A percentile compares a stretch with the other conserved stretches of the same genome.
Conservation (phyloP, 2,113 vertebrate genomes). For the Ellobius talpinus region DNA sequence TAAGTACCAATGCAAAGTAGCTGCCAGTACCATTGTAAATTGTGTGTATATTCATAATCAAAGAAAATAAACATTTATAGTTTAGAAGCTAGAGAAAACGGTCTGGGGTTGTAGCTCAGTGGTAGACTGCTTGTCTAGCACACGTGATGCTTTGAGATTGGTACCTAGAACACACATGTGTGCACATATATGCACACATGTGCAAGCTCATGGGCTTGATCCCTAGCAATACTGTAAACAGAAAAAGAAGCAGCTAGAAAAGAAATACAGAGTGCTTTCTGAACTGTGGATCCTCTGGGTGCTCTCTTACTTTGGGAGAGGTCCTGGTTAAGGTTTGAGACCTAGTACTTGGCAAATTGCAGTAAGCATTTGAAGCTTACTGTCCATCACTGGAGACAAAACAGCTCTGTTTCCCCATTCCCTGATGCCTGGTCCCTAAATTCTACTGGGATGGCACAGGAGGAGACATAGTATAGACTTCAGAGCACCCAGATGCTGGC, state of each 20-base stretch:
- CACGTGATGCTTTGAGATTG: neutral
- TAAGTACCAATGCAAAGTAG: neutral
- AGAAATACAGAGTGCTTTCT: neutral
- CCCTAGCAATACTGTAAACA: neutral
- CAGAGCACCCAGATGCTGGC: neutral
- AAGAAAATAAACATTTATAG: neutral
- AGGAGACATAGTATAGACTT: neutral
- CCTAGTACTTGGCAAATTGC: neutral
- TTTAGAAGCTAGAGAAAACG: neutral
- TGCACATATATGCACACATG: neutral
- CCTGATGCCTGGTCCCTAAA: neutral
- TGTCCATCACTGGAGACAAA: neutral
- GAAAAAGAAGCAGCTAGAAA: neutral
- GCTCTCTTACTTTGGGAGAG: too few relatives aligned
- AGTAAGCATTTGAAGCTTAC: neutral
- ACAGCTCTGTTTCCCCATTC: neutral
- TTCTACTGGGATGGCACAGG: neutral
- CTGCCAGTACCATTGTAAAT: neutral
- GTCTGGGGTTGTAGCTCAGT: neutral
- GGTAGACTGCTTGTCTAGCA: neutral
- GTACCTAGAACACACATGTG: neutral
- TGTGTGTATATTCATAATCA: neutral
- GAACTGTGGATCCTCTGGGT: neutral
- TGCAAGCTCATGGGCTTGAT: neutral
- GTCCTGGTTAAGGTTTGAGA: neutral